Base-by-base conservation (phyloP, 92 coral and sea anemone genomes). In the Siderastrea siderea region DNA sequence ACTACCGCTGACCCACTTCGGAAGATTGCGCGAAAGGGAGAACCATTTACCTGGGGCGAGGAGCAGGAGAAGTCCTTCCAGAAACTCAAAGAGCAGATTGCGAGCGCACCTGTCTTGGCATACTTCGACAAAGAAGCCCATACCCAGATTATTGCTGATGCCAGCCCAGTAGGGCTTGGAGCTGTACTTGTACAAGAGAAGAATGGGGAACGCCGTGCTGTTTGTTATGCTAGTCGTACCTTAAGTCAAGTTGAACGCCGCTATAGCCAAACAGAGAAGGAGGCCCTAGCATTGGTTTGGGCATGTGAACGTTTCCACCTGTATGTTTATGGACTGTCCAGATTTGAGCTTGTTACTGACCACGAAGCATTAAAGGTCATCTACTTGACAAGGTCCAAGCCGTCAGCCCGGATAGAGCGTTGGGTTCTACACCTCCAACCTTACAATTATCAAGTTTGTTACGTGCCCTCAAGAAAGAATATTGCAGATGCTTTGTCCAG, bases 221-320 rank as follows among this genome's bases (percentile, higher is more conserved):
- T 80, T 26, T 4, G 74, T 53, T 80, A 44, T 19, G 74, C 74
- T 59, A 80, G 74, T 68, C 66, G 76, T 12, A 80, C 54, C n/a
- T 38, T 80, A 54, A 80, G 72, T 68, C 45, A 3, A 48, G 74
- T 66, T 53, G 85, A 80, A 14, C 38, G 73, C 58, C 54, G 73
- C 7, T 80, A 80, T 53, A 80, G 85, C 19, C 76, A 80, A 67
- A 85, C 89, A 0, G 89, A 85, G 64, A 85, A 77, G 38, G 89
- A 85, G 26, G 77, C 77, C 38, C 76, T 64, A 51, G 82, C 82
- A 12, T 55, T 75, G 11, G 81, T 73, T 2, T 84, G 82, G 89
- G 89, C 81, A 2, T 68, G 77, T 53, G 79, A 71, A 70, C 60
- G 66, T 47, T 46, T 26, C 38, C 38, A 26, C 38, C 38, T 26